A percentile compares a stretch with the other conserved stretches of the same genome.
phyloP scores from a whole-genome alignment of 2,888 invertebrate genomes.

The Mycalesis mineus region DNA sequence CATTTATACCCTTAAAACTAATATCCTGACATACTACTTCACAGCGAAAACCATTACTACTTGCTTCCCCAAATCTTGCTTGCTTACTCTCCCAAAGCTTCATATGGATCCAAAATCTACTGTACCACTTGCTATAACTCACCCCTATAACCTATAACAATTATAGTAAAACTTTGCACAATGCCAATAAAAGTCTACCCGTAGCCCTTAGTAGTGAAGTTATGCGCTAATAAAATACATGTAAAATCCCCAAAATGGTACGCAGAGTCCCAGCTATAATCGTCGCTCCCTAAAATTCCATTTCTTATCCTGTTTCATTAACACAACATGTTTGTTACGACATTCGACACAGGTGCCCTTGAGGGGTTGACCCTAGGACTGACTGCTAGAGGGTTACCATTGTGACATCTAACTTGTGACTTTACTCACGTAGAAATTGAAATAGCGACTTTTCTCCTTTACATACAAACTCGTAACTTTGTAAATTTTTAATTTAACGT shows the following conservation, averaged over 20 bases:
- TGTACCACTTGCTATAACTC: too few species aligned
- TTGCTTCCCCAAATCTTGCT: too few species aligned
- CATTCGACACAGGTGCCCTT: conserved; percentile 21
- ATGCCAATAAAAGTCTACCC: conserved; percentile 5
- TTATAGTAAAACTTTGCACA: conserved; percentile 1
- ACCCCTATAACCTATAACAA: neutral
- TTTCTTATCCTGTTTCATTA: conserved; percentile 41
- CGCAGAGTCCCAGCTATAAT: conserved; percentile 26
- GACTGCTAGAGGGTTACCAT: neutral
- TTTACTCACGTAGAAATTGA: too few species aligned
- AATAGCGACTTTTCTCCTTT: too few species aligned
- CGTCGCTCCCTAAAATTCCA: conserved; percentile 31
- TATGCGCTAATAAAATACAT: conserved; percentile 13
- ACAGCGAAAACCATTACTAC: too few species aligned
- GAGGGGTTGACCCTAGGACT: conserved; percentile 6
- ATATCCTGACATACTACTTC: too few species aligned
- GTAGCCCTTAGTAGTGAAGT: neutral
- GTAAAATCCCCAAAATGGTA: conserved; percentile 15
- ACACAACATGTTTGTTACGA: conserved; percentile 43
- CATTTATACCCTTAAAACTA: too few species aligned
- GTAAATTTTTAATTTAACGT: too few species aligned
- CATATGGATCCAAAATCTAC: too few species aligned
- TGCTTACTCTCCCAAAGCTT: too few species aligned
- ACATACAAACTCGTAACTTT: too few species aligned
- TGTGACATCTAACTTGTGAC: too few species aligned